Percentiles rank a stretch among this genome's conserved stretches.
Evolutionary conservation across 2,113 vertebrate genomes (phyloP).

Genomic region (Periophthalmodon schlosseri): DNA sequence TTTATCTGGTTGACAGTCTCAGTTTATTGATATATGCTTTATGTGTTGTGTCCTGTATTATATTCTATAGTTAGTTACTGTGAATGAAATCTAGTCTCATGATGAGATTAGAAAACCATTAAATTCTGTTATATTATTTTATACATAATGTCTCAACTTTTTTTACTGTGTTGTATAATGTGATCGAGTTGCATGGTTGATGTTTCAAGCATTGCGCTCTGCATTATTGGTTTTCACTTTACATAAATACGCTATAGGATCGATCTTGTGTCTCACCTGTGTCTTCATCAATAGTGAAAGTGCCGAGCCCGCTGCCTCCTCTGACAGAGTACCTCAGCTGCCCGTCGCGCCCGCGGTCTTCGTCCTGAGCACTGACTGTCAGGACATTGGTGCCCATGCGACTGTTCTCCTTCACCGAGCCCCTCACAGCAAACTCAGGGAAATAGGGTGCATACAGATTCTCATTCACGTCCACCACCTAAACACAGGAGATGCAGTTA

Average conservation of each 20-base stretch:
- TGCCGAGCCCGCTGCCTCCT: slow-evolving; percentile 90
- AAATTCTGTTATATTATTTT: background rate
- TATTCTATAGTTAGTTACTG: too few relatives aligned
- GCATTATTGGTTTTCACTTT: slow-evolving; percentile 56
- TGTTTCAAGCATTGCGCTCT: slow-evolving; percentile 34
- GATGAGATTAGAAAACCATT: background rate
- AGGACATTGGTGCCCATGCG: slow-evolving; percentile 90
- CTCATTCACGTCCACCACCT: slow-evolving; percentile 94
- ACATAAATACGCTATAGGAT: slow-evolving; percentile 55
- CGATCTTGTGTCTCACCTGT: slow-evolving; percentile 85
- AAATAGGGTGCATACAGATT: slow-evolving; percentile 94
- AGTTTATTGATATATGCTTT: too few relatives aligned
- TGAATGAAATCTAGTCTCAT: too few relatives aligned
- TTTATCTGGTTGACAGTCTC: too few relatives aligned
- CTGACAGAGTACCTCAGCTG: slow-evolving; percentile 90
- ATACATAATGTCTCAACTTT: background rate
- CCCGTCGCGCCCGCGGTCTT: slow-evolving; percentile 90
- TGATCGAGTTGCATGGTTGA: slow-evolving; percentile 14
- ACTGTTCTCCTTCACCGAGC: slow-evolving; percentile 92
- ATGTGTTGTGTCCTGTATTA: too few relatives aligned
- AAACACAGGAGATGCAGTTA: slow-evolving; percentile 20
- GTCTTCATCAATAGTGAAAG: slow-evolving; percentile 95
- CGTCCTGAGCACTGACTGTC: slow-evolving; percentile 85
- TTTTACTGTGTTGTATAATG: background rate
- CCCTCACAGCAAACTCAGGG: slow-evolving; percentile 86